Evolutionary conservation across 2,888 invertebrate species (phyloP).

Genomic region (Deroplatys truncata): DNA sequence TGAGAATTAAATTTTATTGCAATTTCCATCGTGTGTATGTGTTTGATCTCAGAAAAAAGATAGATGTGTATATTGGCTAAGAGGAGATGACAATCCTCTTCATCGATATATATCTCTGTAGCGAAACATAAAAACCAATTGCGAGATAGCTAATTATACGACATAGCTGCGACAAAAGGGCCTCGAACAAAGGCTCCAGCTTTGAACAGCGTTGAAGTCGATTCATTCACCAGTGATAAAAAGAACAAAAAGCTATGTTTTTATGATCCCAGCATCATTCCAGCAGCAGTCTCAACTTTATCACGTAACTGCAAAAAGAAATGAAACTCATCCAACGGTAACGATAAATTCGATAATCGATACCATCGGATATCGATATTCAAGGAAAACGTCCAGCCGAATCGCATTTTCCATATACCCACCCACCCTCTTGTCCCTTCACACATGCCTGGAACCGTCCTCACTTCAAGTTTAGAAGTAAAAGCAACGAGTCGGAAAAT

Average conservation of each 20-base stretch:
- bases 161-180: no score
- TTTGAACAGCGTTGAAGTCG: not conserved
- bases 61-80: no score
- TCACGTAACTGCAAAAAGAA: not conserved
- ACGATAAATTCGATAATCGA: constrained; percentile 13
- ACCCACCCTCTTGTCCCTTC: not conserved
- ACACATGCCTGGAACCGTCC: not conserved
- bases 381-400: not conserved
- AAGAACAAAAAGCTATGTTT: not conserved
- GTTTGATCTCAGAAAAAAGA: no score
- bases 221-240: not conserved
- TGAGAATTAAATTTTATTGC: no score
- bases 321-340: not conserved
- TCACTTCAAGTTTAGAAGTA: not conserved
- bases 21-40: no score
- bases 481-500: not conserved
- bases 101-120: no score
- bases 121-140: no score
- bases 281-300: not conserved
- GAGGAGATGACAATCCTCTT: no score
- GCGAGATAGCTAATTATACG: no score
- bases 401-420: not conserved
- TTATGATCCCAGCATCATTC: not conserved
- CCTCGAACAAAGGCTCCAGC: not conserved
- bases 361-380: not conserved